Conservation (phyloP, 1,140 invertebrate genomes). For the Cotesia glomerata region DNA sequence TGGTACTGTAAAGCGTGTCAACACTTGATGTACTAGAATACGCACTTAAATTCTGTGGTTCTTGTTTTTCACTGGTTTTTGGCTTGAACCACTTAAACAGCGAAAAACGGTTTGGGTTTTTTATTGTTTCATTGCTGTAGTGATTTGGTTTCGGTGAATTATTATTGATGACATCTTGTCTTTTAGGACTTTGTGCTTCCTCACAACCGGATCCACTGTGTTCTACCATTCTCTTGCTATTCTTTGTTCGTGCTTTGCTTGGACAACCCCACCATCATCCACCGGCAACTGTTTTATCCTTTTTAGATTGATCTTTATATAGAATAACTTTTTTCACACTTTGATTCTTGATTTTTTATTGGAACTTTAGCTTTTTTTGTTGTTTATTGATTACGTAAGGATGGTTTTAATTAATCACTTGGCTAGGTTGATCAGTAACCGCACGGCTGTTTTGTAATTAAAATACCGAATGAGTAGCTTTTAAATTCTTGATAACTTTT, state of each 20-base stretch:
- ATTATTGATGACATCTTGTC: constrained; percentile 31
- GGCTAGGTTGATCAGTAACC: no score
- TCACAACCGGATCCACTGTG: constrained; percentile 39
- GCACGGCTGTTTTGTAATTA: neutral
- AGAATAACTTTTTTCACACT: constrained; percentile 37
- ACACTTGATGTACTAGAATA: constrained; percentile 66
- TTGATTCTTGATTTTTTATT: neutral
- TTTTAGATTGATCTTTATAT: constrained; percentile 50
- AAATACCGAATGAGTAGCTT: neutral
- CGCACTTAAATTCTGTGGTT: constrained; percentile 16
- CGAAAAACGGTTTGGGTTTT: constrained; percentile 45
- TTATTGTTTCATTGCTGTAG: neutral
- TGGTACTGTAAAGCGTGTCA: constrained; percentile 70
- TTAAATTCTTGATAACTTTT: neutral
- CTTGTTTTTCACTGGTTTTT: neutral
- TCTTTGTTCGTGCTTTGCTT: constrained; percentile 13
- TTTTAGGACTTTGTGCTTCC: constrained; percentile 24
- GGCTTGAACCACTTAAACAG: constrained; percentile 57
- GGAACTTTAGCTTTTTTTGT: no score
- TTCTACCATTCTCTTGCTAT: constrained; percentile 52
- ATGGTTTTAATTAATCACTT: no score
- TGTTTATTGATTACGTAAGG: no score
- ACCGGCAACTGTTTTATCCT: neutral
- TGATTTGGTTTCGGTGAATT: neutral
- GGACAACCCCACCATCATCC: constrained; percentile 26